phyloP scores from a whole-genome alignment of 2,113 vertebrate species.

The Ia io region DNA sequence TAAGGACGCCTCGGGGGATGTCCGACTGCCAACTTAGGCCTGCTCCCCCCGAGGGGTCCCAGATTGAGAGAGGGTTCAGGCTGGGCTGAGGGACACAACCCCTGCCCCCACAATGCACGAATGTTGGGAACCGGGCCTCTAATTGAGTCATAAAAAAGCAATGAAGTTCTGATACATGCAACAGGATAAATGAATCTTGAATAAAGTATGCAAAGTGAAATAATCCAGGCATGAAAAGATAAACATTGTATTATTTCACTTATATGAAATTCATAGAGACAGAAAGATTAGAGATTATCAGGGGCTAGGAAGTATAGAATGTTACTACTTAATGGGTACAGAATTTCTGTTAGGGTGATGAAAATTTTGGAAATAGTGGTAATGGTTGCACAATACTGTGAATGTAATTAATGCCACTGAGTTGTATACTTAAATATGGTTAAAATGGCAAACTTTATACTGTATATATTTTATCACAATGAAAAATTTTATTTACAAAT shows the following conservation, averaged over 20 bases:
- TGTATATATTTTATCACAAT: background rate
- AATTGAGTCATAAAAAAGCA: background rate
- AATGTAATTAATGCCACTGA: background rate
- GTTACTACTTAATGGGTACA: background rate
- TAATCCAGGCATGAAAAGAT: background rate
- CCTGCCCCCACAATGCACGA: no score
- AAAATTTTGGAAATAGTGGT: background rate
- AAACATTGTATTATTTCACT: background rate
- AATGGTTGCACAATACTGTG: background rate
- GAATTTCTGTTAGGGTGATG: background rate
- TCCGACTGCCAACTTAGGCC: no score
- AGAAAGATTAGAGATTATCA: background rate
- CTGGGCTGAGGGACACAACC: no score
- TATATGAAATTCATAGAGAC: background rate
- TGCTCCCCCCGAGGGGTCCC: no score
- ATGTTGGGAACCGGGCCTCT: no score
- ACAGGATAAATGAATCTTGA: background rate
- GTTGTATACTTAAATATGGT: background rate
- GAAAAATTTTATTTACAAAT: constrained; percentile 18
- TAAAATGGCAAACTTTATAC: background rate
- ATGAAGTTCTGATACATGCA: background rate
- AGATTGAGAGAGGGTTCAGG: no score
- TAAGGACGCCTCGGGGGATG: no score
- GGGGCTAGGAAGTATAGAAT: background rate
- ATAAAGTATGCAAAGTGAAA: background rate